Evolutionary conservation across 2,888 invertebrate genomes (phyloP), one percentile per base, ranked within the genome.

Genomic region (Synanthedon andrenaeformis): DNA sequence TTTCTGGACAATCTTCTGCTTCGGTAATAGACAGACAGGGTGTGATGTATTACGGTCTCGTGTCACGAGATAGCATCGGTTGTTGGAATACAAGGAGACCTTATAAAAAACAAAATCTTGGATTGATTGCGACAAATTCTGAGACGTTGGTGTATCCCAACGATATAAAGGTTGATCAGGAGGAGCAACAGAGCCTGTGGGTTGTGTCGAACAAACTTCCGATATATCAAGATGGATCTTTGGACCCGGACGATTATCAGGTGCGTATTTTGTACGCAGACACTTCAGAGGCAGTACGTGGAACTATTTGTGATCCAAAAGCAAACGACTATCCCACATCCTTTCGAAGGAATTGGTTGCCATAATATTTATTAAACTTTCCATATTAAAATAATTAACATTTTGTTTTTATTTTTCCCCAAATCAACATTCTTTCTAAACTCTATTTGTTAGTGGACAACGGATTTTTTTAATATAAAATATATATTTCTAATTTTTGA

Each of bases 1-100:
- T 73, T 2, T 72, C 72, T 41, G 93, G 93, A 0, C 95, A 95
- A 55, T 90, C 93, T 0, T 93, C 94, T 0, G 92, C 93, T 0
- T 91, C 93, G 1, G 92, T 90, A 3, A 91, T 94, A 62, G 93
- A 93, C 58, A 82, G 88, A 45, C 89, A 90, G 58, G 93, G 93
- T 1, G 89, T 95, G 0, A 91, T 95, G 91, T 95, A 92, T 73
- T 94, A 90, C 68, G 94, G 95, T 70, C 89, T 94, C 71, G 93
- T 95, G 0, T 91, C 92, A 52, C 89, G 90, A 54, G 93, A 95
- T 66, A 90, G 92, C 13, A 79, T 96, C 0, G 94, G 92, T 49
- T 95, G 95, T 66, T 95, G 95, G 95, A 92, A 95, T 64, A 91
- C 91, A 0, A 85, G 86, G 0, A 93, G 93, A 62, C 90, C 92